Percentiles rank a stretch among this genome's conserved stretches.
Evolutionary conservation across 1,140 invertebrate species (phyloP).

Genomic region (Drosophila sucinea): DNA sequence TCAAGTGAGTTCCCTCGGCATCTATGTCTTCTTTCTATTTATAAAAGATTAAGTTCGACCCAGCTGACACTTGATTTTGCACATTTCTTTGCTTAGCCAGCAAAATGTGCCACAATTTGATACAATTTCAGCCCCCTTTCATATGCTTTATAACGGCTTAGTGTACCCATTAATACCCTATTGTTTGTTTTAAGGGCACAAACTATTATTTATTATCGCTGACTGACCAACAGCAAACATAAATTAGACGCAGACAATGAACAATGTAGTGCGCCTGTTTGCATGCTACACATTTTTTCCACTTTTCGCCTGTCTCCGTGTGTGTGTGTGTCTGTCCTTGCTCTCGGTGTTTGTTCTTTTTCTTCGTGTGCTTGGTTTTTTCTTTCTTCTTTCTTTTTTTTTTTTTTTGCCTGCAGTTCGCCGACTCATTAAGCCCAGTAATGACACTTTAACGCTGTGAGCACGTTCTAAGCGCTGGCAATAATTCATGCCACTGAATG

Average conservation of each 20-base stretch:
- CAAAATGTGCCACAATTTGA: too few relatives aligned
- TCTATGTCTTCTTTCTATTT: too few relatives aligned
- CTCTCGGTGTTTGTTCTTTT: slow-evolving; percentile 7
- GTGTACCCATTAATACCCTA: slow-evolving; percentile 26
- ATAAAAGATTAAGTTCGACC: too few relatives aligned
- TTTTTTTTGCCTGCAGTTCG: slow-evolving; percentile 34
- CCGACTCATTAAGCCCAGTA: slow-evolving; percentile 76
- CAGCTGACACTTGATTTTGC: too few relatives aligned
- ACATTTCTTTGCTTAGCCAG: too few relatives aligned
- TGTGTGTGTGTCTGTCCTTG: background rate
- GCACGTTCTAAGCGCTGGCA: slow-evolving; percentile 71
- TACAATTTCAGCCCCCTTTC: background rate
- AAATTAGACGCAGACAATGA: slow-evolving; percentile 75
- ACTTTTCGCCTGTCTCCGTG: slow-evolving; percentile 7
- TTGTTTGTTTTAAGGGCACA: background rate
- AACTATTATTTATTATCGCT: slow-evolving; percentile 62
- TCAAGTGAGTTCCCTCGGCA: too few relatives aligned
- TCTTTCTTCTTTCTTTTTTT: background rate
- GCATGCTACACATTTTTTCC: slow-evolving; percentile 63
- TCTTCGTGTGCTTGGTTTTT: background rate
- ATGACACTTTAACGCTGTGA: slow-evolving; percentile 78
- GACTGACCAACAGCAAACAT: slow-evolving; percentile 58
- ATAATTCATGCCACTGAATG: slow-evolving; percentile 79
- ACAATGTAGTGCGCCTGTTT: slow-evolving; percentile 60
- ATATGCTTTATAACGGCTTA: background rate